Evolutionary conservation across 1,140 invertebrate species (phyloP).

Genomic region (Panonychus citri): DNA sequence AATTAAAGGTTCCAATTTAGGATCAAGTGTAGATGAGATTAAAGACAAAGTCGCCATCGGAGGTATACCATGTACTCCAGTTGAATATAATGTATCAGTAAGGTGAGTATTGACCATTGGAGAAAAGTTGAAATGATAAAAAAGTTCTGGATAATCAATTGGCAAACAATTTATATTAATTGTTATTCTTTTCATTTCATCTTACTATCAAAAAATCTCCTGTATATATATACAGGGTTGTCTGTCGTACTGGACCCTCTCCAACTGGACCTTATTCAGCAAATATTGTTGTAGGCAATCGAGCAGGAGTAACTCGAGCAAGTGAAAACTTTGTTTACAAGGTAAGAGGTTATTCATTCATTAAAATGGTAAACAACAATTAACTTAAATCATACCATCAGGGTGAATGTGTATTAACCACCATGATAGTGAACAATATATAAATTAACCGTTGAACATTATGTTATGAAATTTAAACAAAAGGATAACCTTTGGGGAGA

Average conservation of each 20-base stretch:
- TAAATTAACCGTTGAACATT: too few relatives aligned
- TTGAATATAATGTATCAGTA: conserved; percentile 73
- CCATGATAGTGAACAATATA: too few relatives aligned
- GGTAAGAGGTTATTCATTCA: too few relatives aligned
- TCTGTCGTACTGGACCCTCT: conserved; percentile 58
- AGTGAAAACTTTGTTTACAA: conserved; percentile 41
- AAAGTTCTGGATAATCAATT: neutral
- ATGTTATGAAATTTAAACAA: too few relatives aligned
- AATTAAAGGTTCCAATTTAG: conserved; percentile 85
- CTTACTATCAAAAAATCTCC: neutral
- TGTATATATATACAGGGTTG: conserved; percentile 33
- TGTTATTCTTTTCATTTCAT: conserved; percentile 5
- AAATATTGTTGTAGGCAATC: conserved; percentile 63
- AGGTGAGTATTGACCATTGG: conserved; percentile 17
- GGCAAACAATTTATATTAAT: neutral
- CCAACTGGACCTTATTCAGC: conserved; percentile 40
- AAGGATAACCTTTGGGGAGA: too few relatives aligned
- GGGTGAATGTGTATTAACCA: too few relatives aligned
- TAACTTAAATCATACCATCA: too few relatives aligned
- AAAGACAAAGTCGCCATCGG: conserved; percentile 72
- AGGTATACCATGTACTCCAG: conserved; percentile 58
- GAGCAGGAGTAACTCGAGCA: conserved; percentile 63
- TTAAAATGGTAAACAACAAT: too few relatives aligned
- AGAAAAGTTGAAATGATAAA: conserved; percentile 9
- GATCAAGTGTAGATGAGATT: conserved; percentile 67